Base-by-base conservation (phyloP, 2,113 vertebrate genomes). In the Scytalopus superciliaris region DNA sequence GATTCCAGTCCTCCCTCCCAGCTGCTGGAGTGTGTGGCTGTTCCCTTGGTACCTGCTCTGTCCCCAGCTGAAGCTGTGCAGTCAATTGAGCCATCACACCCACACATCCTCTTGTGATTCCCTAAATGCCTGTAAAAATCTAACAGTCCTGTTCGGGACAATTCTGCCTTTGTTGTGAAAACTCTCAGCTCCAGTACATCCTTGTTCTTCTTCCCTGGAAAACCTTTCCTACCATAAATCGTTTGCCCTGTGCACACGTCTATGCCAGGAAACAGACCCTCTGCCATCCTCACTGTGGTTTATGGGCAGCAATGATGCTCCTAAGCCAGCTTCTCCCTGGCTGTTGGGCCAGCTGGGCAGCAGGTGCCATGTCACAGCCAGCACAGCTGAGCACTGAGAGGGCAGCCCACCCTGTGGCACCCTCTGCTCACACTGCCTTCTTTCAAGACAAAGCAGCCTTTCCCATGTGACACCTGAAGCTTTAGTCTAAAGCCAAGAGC, bases 351-450 rank as follows among this genome's bases (percentile, higher is more conserved):
- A 64, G 59, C 23, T 73, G 59, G 53, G 44, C 35, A 84, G 73
- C 64, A 42, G 59, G 8, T 60, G 57, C 67, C 0, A 0, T 28
- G 49, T 24, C 2, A 0, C 63, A 70, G 35, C 59, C 4, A 1
- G 37, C 31, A 49, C 33, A 66, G 50, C 35, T 39, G 40, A 70
- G 45, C 56, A n/a, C 0, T 0, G 40, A 22, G 14, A 2, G 18
- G 14, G 3, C 42, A 81, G 75, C 19, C 39, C 3, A 2, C 3
- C 27, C 37, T 5, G 1, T 0, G 1, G 33, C 50, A 60, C 14
- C 31, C 17, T 3, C 7, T 0, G 0, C 52, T 23, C 74, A n/a
- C 2, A 5, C 12, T 2, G 0, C 35, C 53, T 52, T 45, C n/a
- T 60, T 52, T 49, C 45, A n/a, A 69, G 19, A 14, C 19, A 7